These are phyloP conservation scores for Amblyopsis hoosieri DNA, from an alignment of 2,797 vertebrate genomes.

Conservation along the genomic window DNA sequence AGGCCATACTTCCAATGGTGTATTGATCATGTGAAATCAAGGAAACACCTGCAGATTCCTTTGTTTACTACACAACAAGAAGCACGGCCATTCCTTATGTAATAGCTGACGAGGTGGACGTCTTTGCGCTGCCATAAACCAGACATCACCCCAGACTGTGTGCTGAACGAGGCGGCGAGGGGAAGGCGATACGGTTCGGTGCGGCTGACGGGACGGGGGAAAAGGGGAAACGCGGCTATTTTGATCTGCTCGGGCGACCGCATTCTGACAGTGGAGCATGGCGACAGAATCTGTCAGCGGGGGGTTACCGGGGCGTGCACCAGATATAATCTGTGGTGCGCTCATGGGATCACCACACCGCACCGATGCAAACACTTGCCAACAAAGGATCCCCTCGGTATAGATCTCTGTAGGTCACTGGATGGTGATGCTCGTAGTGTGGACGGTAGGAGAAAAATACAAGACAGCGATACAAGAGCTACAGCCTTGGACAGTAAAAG, in stretches of 20 bases:
- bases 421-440: background rate
- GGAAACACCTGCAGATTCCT: too few relatives aligned
- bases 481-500: too few relatives aligned
- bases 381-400: constrained; percentile 27
- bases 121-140: constrained; percentile 14
- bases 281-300: constrained; percentile 76
- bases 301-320: constrained; percentile 40
- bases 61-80: constrained; percentile 8
- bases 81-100: constrained; percentile 15
- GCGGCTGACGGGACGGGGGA: constrained; percentile 28
- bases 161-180: constrained; percentile 17
- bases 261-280: constrained; percentile 66
- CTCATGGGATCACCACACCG: constrained; percentile 31
- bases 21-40: too few relatives aligned
- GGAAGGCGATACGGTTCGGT: constrained; percentile 39
- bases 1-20: too few relatives aligned
- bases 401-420: constrained; percentile 1
- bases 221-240: constrained; percentile 61
- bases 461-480: too few relatives aligned
- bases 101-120: background rate
- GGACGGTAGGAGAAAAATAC: too few relatives aligned
- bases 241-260: constrained; percentile 65
- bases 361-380: constrained; percentile 18
- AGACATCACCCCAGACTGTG: constrained; percentile 26
- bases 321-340: constrained; percentile 56